phyloP scores from a whole-genome alignment of 1,140 invertebrate genomes.

The Brachionus manjavacas region DNA sequence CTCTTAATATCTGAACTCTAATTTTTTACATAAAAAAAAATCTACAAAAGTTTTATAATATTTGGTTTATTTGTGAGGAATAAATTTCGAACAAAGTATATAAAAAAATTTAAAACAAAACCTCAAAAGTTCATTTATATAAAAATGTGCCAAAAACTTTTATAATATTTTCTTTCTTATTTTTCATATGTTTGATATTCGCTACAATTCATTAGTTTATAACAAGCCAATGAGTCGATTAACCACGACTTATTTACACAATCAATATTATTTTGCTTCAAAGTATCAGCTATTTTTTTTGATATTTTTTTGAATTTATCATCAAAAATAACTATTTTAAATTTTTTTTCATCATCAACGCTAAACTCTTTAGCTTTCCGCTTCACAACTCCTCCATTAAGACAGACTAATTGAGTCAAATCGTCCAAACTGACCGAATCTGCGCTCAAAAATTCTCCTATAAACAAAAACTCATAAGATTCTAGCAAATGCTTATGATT shows the following conservation, averaged over 20 bases:
- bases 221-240: constrained; percentile 24
- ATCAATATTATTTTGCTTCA: constrained; percentile 20
- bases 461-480: constrained; percentile 20
- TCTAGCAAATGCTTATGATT: not conserved
- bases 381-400: not conserved
- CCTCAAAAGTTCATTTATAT: not conserved
- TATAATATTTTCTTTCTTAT: not conserved
- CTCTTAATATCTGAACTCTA: too few species aligned
- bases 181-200: constrained; percentile 33
- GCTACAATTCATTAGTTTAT: not conserved
- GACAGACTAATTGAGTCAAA: not conserved
- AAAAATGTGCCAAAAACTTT: not conserved
- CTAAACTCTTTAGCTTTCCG: constrained; percentile 21
- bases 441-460: not conserved
- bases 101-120: not conserved
- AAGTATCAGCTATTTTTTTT: not conserved
- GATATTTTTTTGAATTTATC: constrained; percentile 31
- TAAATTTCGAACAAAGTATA: not conserved
- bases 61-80: not conserved
- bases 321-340: constrained; percentile 28
- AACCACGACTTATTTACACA: constrained; percentile 35
- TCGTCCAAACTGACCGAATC: constrained; percentile 37
- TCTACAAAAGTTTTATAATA: not conserved
- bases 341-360: not conserved
- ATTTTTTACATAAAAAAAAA: not conserved